A percentile compares a stretch with the other conserved stretches of the same genome.
phyloP scores from a whole-genome alignment of 2,797 vertebrate species.

The Epinephelus coioides region DNA sequence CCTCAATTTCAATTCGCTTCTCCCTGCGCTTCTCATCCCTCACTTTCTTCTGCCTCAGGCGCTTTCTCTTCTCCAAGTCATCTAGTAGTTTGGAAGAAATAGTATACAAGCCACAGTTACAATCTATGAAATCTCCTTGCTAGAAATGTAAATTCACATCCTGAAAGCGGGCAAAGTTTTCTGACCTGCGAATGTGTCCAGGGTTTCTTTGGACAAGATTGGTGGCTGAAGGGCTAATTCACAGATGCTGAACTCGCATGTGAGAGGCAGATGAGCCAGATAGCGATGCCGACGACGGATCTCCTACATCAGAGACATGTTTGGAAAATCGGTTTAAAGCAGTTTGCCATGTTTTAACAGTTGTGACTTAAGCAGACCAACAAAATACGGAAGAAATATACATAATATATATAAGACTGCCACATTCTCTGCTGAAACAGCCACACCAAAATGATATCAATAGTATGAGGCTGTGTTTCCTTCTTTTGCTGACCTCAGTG shows the following conservation, averaged over 20 bases:
- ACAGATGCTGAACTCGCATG: constrained; percentile 98
- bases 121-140: background rate
- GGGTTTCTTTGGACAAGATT: constrained; percentile 93
- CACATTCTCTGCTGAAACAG: background rate
- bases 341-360: background rate
- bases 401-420: too few relatives aligned
- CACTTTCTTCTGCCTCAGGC: constrained; percentile 95
- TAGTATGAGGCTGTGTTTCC: background rate
- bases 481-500: constrained; percentile 89
- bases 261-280: constrained; percentile 96
- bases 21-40: constrained; percentile 96
- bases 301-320: constrained; percentile 83
- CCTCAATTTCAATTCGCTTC: constrained; percentile 96
- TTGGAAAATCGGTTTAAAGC: background rate
- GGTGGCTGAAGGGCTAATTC: constrained; percentile 95
- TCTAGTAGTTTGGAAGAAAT: constrained; percentile 79
- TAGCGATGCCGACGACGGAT: constrained; percentile 96
- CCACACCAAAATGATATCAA: background rate
- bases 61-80: constrained; percentile 95
- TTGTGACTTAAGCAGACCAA: background rate
- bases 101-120: background rate
- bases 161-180: background rate
- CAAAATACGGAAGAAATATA: background rate
- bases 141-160: background rate
- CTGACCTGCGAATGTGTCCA: constrained; percentile 95